Evolutionary conservation across 1,140 invertebrate species (phyloP).

Genomic region (Phthorimaea operculella): DNA sequence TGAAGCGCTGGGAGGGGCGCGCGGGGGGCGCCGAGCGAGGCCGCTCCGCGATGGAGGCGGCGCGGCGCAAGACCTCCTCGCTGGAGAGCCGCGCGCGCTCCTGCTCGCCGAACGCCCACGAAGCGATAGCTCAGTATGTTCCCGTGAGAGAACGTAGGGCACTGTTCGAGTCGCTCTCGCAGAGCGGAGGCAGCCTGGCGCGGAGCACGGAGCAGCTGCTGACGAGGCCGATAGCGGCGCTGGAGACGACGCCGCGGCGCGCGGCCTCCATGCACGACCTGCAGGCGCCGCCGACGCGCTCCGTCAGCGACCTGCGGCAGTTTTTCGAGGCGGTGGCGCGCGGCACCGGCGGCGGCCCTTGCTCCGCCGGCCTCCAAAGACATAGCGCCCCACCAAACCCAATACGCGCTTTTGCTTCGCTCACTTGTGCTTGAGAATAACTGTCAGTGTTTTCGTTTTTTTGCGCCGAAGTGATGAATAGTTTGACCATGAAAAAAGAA

Average conservation of each 20-base stretch:
- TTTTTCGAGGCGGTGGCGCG: conserved; percentile 61
- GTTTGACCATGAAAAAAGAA: not conserved
- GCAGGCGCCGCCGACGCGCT: conserved; percentile 53
- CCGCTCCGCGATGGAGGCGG: conserved; percentile 48
- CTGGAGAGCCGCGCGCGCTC: conserved; percentile 54
- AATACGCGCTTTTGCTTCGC: conserved; percentile 46
- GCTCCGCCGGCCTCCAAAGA: conserved; percentile 31
- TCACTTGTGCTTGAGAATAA: conserved; percentile 44
- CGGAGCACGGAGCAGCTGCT: conserved; percentile 57
- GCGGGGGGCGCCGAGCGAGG: conserved; percentile 47
- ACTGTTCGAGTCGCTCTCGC: conserved; percentile 52
- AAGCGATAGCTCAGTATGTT: conserved; percentile 49
- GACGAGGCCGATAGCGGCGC: conserved; percentile 30
- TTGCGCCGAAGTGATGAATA: not conserved
- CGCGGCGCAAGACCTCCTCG: conserved; percentile 49
- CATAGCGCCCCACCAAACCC: conserved; percentile 42
- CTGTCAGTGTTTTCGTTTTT: not conserved
- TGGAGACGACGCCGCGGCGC: conserved; percentile 43
- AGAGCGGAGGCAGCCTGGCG: conserved; percentile 42
- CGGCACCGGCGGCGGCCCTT: conserved; percentile 18
- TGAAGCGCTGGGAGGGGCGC: conserved; percentile 60
- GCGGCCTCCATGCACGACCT: conserved; percentile 56
- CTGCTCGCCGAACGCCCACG: conserved; percentile 55
- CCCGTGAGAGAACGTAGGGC: conserved; percentile 52
- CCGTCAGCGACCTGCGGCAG: conserved; percentile 55